Conservation (phyloP, 2,888 invertebrate species). For the Acanthoscelides obtectus region DNA sequence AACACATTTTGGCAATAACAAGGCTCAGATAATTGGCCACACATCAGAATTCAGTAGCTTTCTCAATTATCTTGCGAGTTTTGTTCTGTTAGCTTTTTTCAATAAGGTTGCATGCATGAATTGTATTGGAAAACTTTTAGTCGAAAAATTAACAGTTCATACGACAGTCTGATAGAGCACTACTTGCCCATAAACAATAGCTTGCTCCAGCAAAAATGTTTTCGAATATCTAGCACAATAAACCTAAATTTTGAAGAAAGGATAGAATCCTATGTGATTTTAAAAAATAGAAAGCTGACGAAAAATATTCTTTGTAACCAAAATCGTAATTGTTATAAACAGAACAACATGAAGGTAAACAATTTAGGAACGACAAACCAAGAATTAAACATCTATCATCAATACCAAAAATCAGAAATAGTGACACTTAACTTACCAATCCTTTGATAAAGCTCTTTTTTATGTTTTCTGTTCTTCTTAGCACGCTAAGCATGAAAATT, state of each 20-base stretch:
- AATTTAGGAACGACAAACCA: neutral
- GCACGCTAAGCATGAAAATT: constrained; percentile 62
- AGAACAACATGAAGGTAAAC: neutral
- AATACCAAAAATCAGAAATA: neutral
- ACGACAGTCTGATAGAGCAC: neutral
- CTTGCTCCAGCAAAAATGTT: neutral
- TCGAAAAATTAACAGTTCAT: too few relatives aligned
- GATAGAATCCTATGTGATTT: neutral
- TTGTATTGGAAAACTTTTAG: too few relatives aligned
- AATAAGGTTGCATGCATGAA: too few relatives aligned
- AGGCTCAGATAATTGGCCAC: too few relatives aligned
- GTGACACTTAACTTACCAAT: constrained; percentile 59
- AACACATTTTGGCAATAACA: too few relatives aligned
- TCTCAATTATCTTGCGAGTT: too few relatives aligned
- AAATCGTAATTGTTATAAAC: too few relatives aligned
- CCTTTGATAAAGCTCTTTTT: constrained; percentile 71
- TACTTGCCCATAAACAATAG: neutral
- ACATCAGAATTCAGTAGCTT: too few relatives aligned
- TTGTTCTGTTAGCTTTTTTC: too few relatives aligned
- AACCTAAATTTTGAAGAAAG: neutral
- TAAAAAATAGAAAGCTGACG: neutral
- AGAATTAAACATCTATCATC: constrained; percentile 6
- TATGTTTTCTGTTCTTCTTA: constrained; percentile 67
- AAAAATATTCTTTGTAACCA: too few relatives aligned
- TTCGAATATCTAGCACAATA: neutral